Conservation (phyloP, 2,113 vertebrate genomes). For the Chaetops frenatus region DNA sequence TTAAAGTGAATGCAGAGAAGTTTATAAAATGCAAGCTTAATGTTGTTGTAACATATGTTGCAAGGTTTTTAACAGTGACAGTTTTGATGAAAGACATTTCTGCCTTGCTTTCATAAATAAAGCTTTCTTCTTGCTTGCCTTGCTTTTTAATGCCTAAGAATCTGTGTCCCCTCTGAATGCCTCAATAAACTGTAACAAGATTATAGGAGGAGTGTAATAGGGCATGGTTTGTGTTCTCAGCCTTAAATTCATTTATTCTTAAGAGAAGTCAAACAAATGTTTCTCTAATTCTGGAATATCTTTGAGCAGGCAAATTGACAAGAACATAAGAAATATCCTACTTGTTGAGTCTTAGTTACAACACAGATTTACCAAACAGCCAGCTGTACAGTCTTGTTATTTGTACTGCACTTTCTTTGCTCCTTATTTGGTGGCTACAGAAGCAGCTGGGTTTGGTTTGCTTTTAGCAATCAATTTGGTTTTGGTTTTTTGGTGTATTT, state of each 20-base stretch:
- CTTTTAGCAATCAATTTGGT: not conserved
- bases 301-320: not conserved
- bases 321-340: not conserved
- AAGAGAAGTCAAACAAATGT: not conserved
- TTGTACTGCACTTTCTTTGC: not conserved
- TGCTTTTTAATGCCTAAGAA: slow-evolving; percentile 46
- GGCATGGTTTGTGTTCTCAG: not conserved
- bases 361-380: not conserved
- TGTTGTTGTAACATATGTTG: slow-evolving; percentile 71
- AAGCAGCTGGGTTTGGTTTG: not conserved
- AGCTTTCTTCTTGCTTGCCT: slow-evolving; percentile 44
- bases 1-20: slow-evolving; percentile 75
- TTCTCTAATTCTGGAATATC: not conserved
- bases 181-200: not conserved
- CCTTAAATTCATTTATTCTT: not conserved
- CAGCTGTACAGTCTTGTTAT: not conserved
- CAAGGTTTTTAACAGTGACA: slow-evolving; percentile 64
- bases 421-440: not conserved
- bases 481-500: not conserved
- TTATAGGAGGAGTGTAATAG: not conserved
- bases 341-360: not conserved
- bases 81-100: slow-evolving; percentile 69
- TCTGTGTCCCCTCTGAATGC: slow-evolving; percentile 6
- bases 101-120: slow-evolving; percentile 66
- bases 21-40: slow-evolving; percentile 76